Conservation (phyloP, 2,888 invertebrate genomes). For the Lottia scabra region DNA sequence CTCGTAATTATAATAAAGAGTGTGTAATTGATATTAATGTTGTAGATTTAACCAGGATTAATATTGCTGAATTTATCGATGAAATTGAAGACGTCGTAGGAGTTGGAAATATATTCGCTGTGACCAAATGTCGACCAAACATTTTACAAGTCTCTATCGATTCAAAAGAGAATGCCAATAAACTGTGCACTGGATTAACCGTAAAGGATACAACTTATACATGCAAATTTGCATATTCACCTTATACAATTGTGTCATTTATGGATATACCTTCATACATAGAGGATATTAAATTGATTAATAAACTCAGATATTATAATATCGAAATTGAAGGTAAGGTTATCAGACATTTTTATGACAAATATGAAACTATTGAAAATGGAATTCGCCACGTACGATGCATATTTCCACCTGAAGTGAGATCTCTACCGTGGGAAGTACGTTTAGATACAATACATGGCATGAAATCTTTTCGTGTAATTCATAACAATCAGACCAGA, state of each 20-base stretch:
- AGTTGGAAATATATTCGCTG: neutral
- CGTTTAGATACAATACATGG: neutral
- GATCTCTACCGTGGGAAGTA: neutral
- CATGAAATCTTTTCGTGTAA: neutral
- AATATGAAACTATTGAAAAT: neutral
- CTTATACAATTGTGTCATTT: neutral
- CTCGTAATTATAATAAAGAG: neutral
- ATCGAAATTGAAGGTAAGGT: neutral
- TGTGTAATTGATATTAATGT: neutral
- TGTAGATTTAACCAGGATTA: neutral
- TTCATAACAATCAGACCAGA: neutral
- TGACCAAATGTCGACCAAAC: neutral
- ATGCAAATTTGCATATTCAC: neutral
- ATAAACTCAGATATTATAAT: neutral
- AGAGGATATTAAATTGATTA: neutral
- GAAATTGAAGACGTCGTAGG: neutral
- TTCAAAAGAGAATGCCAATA: neutral
- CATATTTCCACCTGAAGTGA: neutral
- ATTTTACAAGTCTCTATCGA: neutral
- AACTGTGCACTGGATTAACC: neutral
- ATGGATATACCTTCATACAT: neutral
- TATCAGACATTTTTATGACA: neutral
- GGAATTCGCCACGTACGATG: neutral
- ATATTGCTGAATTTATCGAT: neutral
- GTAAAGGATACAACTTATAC: neutral